phyloP scores from a whole-genome alignment of 2,888 invertebrate species.

The Agapetus fuscipes region DNA sequence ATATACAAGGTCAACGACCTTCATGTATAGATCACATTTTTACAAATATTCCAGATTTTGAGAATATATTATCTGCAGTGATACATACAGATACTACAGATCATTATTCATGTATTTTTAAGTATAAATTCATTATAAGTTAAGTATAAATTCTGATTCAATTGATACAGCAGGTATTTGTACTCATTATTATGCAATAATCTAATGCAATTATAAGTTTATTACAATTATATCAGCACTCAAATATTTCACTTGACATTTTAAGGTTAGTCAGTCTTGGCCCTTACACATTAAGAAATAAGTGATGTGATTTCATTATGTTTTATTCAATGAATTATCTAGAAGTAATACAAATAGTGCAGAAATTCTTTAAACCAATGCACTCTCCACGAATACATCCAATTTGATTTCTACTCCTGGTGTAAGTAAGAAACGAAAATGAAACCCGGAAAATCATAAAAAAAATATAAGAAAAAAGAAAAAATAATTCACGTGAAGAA shows the following conservation, averaged over 20 bases:
- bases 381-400: neutral
- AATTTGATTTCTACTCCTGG: constrained; percentile 2
- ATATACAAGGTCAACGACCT: too few species aligned
- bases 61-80: too few species aligned
- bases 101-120: too few species aligned
- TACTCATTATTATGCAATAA: constrained; percentile 2
- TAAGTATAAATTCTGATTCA: constrained; percentile 4
- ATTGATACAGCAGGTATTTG: constrained; percentile 3
- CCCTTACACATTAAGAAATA: constrained; percentile 3
- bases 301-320: neutral
- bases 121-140: too few species aligned
- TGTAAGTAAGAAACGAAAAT: constrained; percentile 1
- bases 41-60: too few species aligned
- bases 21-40: too few species aligned
- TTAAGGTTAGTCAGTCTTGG: constrained; percentile 3
- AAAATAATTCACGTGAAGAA: neutral
- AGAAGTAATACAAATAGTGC: constrained; percentile 1
- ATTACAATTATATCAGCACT: constrained; percentile 1
- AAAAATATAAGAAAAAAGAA: constrained; percentile 4
- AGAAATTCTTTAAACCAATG: constrained; percentile 2
- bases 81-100: too few species aligned
- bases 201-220: neutral
- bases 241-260: constrained; percentile 2
- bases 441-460: constrained; percentile 4
- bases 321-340: neutral